These are phyloP conservation scores for Oryzias woworae DNA, from an alignment of 2,113 vertebrate species.

Conservation along the genomic window DNA sequence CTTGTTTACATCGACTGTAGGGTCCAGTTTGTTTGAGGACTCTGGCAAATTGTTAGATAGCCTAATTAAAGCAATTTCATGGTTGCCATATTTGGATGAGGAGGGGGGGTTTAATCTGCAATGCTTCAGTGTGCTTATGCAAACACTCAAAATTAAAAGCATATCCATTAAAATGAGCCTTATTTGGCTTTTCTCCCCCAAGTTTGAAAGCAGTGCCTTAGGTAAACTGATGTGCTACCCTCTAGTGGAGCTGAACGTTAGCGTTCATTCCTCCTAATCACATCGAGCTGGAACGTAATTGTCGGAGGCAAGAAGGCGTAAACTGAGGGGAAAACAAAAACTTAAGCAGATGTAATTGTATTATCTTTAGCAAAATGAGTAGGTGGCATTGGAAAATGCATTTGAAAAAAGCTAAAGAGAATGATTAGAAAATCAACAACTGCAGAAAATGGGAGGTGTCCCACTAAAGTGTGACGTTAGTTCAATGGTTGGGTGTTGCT, in stretches of 20 bases:
- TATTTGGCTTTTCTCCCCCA: conserved; percentile 45
- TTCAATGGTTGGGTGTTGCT: conserved; percentile 41
- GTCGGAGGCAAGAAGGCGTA: conserved; percentile 61
- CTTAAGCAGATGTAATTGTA: conserved; percentile 51
- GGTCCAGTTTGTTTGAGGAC: conserved; percentile 49
- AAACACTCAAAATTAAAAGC: conserved; percentile 71
- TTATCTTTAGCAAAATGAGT: conserved; percentile 27
- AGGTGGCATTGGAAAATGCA: conserved; percentile 4
- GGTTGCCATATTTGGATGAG: conserved; percentile 62
- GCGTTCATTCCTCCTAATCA: conserved; percentile 77
- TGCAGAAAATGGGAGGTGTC: no score
- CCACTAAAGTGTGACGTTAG: conserved; percentile 7
- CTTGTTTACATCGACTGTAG: conserved; percentile 45
- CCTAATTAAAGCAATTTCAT: conserved; percentile 76
- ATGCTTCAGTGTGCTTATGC: conserved; percentile 68
- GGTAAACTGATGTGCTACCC: conserved; percentile 68
- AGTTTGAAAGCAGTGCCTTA: conserved; percentile 66
- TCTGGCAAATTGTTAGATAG: conserved; percentile 52
- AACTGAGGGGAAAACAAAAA: conserved; percentile 56
- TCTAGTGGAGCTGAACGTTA: conserved; percentile 71
- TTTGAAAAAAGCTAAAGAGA: conserved; percentile 2
- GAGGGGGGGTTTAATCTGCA: conserved; percentile 67
- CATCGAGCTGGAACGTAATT: conserved; percentile 72
- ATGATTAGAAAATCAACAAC: not conserved
- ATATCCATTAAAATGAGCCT: conserved; percentile 72